Percentiles rank a stretch among this genome's conserved stretches.
Evolutionary conservation across 1,140 invertebrate species (phyloP).

Genomic region (Riptortus pedestris): DNA sequence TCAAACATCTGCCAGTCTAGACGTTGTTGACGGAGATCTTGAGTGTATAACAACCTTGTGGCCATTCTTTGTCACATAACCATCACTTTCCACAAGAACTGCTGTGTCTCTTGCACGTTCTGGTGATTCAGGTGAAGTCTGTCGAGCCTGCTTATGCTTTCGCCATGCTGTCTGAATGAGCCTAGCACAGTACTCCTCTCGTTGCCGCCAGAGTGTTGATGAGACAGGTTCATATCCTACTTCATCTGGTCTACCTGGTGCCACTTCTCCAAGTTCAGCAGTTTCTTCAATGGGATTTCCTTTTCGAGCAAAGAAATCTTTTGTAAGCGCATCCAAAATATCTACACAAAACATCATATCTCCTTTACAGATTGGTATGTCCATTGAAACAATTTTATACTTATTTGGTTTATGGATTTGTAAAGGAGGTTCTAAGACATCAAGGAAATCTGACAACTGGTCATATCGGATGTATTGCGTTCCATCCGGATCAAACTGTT

Average conservation of each 20-base stretch:
- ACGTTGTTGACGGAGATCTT: slow-evolving; percentile 68
- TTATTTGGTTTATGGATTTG: slow-evolving; percentile 97
- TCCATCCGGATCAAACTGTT: slow-evolving; percentile 93
- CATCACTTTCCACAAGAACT: slow-evolving; percentile 71
- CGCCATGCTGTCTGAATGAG: slow-evolving; percentile 91
- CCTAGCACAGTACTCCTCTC: slow-evolving; percentile 89
- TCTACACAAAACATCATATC: slow-evolving; percentile 96
- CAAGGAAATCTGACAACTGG: slow-evolving; percentile 86
- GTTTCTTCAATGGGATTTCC: slow-evolving; percentile 85
- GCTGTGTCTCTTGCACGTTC: slow-evolving; percentile 54
- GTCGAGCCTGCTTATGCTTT: slow-evolving; percentile 63
- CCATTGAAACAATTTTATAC: slow-evolving; percentile 97
- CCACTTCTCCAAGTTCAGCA: slow-evolving; percentile 64
- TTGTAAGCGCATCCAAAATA: slow-evolving; percentile 89
- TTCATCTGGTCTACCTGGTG: slow-evolving; percentile 62
- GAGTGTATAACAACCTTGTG: slow-evolving; percentile 81
- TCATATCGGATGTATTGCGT: slow-evolving; percentile 93
- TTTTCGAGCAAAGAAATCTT: slow-evolving; percentile 93
- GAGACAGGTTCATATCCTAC: slow-evolving; percentile 84
- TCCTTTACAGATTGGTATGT: slow-evolving; percentile 94
- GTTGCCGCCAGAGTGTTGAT: slow-evolving; percentile 84
- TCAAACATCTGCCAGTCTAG: slow-evolving; percentile 71
- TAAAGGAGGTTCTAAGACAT: slow-evolving; percentile 83
- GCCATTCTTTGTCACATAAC: slow-evolving; percentile 67
- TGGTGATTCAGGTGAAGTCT: slow-evolving; percentile 36